phyloP scores from a whole-genome alignment of 2,888 invertebrate genomes.

The Graphium colonna region DNA sequence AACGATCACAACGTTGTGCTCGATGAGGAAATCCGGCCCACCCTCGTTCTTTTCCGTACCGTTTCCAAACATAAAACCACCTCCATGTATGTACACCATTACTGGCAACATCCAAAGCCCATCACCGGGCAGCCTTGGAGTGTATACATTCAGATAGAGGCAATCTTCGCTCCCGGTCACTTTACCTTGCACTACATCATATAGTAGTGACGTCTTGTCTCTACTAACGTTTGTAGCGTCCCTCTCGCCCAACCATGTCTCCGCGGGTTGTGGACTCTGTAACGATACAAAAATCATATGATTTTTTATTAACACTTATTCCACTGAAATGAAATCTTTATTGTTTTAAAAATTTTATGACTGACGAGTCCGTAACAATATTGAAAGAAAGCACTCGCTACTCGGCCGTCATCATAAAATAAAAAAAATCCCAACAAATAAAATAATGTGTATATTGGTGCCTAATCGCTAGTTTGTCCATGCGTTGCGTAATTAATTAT shows the following conservation, averaged over 20 bases:
- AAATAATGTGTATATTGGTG: no score
- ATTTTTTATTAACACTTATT: no score
- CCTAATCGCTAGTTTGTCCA: no score
- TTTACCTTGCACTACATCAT: slow-evolving; percentile 23
- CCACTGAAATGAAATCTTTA: no score
- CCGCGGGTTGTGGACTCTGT: slow-evolving; percentile 55
- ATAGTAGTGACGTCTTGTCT: slow-evolving; percentile 36
- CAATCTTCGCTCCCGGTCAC: slow-evolving; percentile 45
- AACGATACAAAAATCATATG: no score
- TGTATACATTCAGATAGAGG: slow-evolving; percentile 48
- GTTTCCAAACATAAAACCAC: slow-evolving; percentile 37
- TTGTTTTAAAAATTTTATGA: no score
- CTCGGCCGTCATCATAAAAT: no score
- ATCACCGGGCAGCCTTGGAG: slow-evolving; percentile 33
- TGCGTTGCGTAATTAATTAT: no score
- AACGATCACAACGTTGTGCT: slow-evolving; percentile 39
- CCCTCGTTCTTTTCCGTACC: slow-evolving; percentile 33
- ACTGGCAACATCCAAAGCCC: slow-evolving; percentile 34
- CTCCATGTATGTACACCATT: slow-evolving; percentile 45
- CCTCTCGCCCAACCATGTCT: slow-evolving; percentile 61
- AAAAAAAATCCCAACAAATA: no score
- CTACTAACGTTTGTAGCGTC: slow-evolving; percentile 64
- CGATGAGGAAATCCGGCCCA: slow-evolving; percentile 41
- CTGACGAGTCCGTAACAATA: no score
- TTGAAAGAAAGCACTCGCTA: no score